phyloP scores from a whole-genome alignment of 53 echinoderm and acorn worm species.

The Patiria pectinifera region DNA sequence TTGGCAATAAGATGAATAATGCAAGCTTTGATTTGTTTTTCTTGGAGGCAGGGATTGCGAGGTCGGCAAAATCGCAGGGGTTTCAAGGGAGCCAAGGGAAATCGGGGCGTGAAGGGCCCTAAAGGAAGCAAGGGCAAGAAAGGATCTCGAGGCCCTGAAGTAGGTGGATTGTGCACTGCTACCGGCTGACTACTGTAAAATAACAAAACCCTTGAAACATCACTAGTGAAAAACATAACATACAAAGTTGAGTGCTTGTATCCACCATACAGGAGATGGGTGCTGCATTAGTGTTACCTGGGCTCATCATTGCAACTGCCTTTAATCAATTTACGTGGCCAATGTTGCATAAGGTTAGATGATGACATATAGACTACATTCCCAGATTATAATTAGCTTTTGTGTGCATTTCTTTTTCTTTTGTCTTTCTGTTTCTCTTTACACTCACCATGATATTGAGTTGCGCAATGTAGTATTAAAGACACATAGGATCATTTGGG shows the following conservation, averaged over 20 bases:
- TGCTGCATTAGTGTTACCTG: no score
- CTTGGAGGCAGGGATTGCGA: conserved; percentile 96
- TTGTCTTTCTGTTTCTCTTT: no score
- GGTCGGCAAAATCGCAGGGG: conserved; percentile 78
- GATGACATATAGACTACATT: not conserved
- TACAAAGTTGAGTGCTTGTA: no score
- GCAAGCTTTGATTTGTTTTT: conserved; percentile 74
- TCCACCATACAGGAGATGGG: no score
- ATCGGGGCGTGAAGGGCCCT: conserved; percentile 62
- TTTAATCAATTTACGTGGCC: no score
- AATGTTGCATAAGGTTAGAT: not conserved
- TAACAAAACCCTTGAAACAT: no score
- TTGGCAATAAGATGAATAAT: conserved; percentile 41
- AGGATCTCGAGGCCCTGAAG: conserved; percentile 48
- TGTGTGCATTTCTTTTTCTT: no score
- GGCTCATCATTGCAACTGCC: no score
- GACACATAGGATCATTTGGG: not conserved
- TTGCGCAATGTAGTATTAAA: no score
- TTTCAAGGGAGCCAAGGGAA: conserved; percentile 71
- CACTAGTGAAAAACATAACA: no score
- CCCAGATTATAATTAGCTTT: no score
- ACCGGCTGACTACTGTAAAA: not conserved
- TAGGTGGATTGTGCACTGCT: not conserved
- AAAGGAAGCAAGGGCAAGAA: conserved; percentile 70
- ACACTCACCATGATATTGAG: no score